Percentiles rank a stretch among this genome's conserved stretches.
These are phyloP conservation scores for Channa argus DNA, from an alignment of 2,113 vertebrate species.

Conservation along the genomic window DNA sequence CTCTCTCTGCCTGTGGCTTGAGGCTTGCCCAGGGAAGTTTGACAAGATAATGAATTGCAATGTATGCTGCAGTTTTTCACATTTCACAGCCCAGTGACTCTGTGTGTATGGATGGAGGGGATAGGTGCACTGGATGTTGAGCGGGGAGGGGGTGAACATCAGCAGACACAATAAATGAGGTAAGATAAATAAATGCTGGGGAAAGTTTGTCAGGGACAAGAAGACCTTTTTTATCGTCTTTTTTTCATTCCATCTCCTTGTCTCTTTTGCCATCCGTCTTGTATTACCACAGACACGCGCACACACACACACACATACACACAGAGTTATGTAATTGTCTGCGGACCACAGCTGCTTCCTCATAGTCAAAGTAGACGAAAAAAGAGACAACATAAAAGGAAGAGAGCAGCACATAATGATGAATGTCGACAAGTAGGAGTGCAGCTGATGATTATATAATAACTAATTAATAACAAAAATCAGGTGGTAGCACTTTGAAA, in stretches of 20 bases:
- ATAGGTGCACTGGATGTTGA: too few relatives aligned
- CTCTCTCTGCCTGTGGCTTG: constrained; percentile 20
- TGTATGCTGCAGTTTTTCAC: constrained; percentile 81
- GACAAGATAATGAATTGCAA: constrained; percentile 84
- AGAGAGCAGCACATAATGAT: neutral
- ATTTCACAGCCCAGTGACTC: constrained; percentile 82
- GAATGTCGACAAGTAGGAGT: neutral
- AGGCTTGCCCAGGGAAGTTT: constrained; percentile 75
- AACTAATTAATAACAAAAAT: neutral
- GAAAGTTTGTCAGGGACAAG: constrained; percentile 33
- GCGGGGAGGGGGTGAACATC: constrained; percentile 22
- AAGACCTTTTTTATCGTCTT: neutral
- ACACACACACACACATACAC: constrained; percentile 11
- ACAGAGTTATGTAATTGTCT: constrained; percentile 77
- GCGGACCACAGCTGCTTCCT: constrained; percentile 76
- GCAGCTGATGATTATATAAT: neutral
- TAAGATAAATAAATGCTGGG: constrained; percentile 27
- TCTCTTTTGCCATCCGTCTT: neutral
- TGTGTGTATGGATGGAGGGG: constrained; percentile 46
- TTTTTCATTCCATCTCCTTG: constrained; percentile 17
- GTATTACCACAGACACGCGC: neutral
- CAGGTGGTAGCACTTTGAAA: neutral
- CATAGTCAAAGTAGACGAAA: constrained; percentile 43
- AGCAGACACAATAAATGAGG: constrained; percentile 30
- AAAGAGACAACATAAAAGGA: neutral